Conservation (phyloP, 2,888 invertebrate species). For the Entomobrya multifasciata region DNA sequence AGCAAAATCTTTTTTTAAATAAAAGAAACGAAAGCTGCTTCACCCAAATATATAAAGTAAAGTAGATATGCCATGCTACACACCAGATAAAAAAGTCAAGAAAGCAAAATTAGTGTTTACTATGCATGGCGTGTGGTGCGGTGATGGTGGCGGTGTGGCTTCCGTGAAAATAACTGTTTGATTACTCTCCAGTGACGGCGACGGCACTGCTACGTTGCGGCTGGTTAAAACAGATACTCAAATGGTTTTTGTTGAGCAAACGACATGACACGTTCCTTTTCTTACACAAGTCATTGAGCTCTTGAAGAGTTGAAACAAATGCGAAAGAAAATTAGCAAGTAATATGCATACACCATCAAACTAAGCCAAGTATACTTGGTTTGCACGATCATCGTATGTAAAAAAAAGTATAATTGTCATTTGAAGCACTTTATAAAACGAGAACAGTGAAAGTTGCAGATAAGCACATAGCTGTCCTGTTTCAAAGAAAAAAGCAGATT, state of each 20-base stretch:
- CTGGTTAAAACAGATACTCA: too few species aligned
- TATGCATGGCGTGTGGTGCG: slow-evolving; percentile 29
- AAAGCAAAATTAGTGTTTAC: background rate
- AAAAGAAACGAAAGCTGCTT: too few species aligned
- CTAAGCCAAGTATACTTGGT: too few species aligned
- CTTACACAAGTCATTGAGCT: slow-evolving; percentile 27
- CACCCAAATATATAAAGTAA: too few species aligned
- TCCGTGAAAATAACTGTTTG: slow-evolving; percentile 38
- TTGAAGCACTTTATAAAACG: too few species aligned
- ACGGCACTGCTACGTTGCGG: background rate
- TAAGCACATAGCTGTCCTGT: too few species aligned
- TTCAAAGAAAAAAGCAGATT: too few species aligned
- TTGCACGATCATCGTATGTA: too few species aligned
- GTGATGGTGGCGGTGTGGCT: slow-evolving; percentile 8
- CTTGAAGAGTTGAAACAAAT: background rate
- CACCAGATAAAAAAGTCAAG: background rate
- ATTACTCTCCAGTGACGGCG: background rate
- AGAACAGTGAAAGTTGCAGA: too few species aligned
- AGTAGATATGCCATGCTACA: background rate
- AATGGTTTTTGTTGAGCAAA: background rate
- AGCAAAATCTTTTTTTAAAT: slow-evolving; percentile 1
- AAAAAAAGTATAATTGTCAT: too few species aligned
- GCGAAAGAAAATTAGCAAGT: background rate
- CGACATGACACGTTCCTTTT: background rate
- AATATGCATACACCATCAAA: too few species aligned